phyloP scores from a whole-genome alignment of 2,888 invertebrate genomes.

The Muschampia plurimacula region DNA sequence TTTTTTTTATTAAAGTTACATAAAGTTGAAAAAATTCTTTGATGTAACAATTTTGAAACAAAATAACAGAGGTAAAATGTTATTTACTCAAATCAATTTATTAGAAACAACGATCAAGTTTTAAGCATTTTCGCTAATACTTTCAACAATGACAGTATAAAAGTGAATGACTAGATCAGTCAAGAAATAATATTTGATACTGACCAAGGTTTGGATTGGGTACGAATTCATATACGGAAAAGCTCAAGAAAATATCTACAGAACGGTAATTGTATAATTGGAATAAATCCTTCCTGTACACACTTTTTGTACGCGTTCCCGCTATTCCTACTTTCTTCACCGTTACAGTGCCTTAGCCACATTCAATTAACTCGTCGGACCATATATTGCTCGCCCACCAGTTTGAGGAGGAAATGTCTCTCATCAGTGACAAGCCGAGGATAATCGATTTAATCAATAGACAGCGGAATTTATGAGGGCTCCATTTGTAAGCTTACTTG shows the following conservation, averaged over 20 bases:
- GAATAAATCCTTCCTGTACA: constrained; percentile 29
- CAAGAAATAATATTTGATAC: background rate
- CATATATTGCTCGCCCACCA: constrained; percentile 41
- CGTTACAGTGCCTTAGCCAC: constrained; percentile 39
- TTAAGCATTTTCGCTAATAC: too few species aligned
- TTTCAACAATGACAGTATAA: too few species aligned
- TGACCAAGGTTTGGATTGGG: background rate
- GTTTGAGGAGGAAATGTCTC: constrained; percentile 40
- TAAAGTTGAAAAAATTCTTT: too few species aligned
- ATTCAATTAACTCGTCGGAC: constrained; percentile 46
- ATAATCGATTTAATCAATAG: constrained; percentile 39
- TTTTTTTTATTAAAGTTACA: background rate
- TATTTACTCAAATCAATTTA: too few species aligned
- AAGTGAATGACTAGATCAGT: too few species aligned
- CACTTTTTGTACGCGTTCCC: constrained; percentile 22
- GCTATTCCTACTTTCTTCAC: constrained; percentile 28
- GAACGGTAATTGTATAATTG: constrained; percentile 25
- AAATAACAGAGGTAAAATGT: too few species aligned
- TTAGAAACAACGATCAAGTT: too few species aligned
- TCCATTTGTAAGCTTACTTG: constrained; percentile 22
- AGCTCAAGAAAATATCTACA: background rate
- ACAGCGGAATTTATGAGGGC: constrained; percentile 33
- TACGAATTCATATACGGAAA: background rate
- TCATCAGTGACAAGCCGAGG: constrained; percentile 39
- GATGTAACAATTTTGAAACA: too few species aligned